Conservation (phyloP, 2,113 vertebrate genomes). For the Gymnobelideus leadbeateri region DNA sequence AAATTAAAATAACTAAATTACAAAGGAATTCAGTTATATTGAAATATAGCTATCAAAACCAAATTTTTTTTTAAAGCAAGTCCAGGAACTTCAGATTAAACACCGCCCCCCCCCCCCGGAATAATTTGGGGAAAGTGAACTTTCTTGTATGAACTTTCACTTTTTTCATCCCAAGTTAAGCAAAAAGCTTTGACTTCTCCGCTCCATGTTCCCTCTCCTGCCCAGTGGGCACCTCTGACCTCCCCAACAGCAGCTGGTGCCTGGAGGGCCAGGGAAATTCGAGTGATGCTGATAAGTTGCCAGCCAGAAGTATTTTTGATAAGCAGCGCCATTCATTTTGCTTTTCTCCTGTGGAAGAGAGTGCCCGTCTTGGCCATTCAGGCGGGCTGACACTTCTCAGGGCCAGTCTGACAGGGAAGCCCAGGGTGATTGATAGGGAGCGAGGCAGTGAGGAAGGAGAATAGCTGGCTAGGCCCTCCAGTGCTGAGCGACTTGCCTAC, state of each 20-base stretch:
- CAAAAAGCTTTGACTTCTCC: neutral
- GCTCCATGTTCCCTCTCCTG: constrained; percentile 17
- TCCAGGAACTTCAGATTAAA: constrained; percentile 51
- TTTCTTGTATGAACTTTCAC: constrained; percentile 37
- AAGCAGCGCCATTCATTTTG: constrained; percentile 65
- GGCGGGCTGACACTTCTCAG: constrained; percentile 43
- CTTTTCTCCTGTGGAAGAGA: constrained; percentile 46
- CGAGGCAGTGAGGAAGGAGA: constrained; percentile 56
- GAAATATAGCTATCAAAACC: neutral
- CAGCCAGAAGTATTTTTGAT: neutral
- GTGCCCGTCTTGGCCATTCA: constrained; percentile 52
- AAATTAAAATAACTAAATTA: neutral
- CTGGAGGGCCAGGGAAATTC: constrained; percentile 66
- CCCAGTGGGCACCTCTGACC: neutral
- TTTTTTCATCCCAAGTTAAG: constrained; percentile 45
- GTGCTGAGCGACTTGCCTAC: constrained; percentile 71
- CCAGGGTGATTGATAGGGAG: constrained; percentile 74
- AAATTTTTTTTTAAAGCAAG: constrained; percentile 50
- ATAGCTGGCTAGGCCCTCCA: constrained; percentile 58
- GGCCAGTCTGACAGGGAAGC: constrained; percentile 73
- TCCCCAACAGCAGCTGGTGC: constrained; percentile 28
- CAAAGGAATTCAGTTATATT: neutral
- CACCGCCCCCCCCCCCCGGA: neutral
- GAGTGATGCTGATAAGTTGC: constrained; percentile 37
- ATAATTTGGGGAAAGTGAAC: constrained; percentile 21